Evolutionary conservation across 2,888 invertebrate species (phyloP), one percentile per base, ranked within the genome.

Genomic region (Clusia tigrina): DNA sequence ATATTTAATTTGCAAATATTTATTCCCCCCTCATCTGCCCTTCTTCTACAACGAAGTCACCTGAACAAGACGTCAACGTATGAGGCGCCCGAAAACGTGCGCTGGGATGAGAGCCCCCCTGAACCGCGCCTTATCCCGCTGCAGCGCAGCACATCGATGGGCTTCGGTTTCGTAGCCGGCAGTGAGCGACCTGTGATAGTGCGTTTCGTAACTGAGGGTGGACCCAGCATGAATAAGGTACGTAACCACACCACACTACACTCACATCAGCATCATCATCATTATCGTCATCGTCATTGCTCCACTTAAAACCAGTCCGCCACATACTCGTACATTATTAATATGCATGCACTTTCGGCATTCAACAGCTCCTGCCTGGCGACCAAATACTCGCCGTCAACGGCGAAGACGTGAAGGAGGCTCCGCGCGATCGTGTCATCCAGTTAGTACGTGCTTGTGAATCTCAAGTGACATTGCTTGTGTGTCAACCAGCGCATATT

Each of bases 151-250:
- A 86, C 91, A 0, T 90, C 92, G 60, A 87, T 94, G 67, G 96
- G 96, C 0, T 96, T 96, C 81, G 96, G 96, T 1, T 96, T 96
- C 83, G 96, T 96, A n/a, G 96, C 96, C 1, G 96, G 96, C 15
- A 94, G 94, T 38, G 95, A 96, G 83, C 89, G 91, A 74, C 96
- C 96, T 0, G 96, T 96, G 55, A 91, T 96, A 63, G 95, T 96
- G 23, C 88, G 96, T 67, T 93, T 92, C 78, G 93, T 93, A 17
- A 93, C 93, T 0, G 93, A 92, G 85, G 94, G 93, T 77, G 96
- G 96, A 12, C 96, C 96, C 1, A 95, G 95, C 81, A 94, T 93
- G 64, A 91, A 92, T 62, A 93, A 94, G 86, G 89, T 89, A 76
- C 79, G 67, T 63, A 54, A 57, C 25, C 48, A 42, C 37, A 1